These are phyloP conservation scores for Acleris sparsana DNA, from an alignment of 2,888 invertebrate species.

Conservation along the genomic window DNA sequence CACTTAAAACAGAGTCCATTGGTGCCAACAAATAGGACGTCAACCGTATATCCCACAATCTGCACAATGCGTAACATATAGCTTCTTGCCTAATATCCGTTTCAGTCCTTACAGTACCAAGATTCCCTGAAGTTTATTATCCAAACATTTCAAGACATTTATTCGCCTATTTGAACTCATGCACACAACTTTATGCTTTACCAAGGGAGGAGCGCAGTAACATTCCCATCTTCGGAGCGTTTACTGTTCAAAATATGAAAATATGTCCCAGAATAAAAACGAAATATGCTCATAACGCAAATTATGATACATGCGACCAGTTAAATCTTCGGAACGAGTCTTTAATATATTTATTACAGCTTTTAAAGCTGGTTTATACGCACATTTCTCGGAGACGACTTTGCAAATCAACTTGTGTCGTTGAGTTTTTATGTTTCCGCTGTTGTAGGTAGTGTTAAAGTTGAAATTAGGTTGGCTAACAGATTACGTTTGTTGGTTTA, in stretches of 20 bases:
- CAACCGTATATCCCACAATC: no score
- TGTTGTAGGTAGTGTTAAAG: not conserved
- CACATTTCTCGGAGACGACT: conserved; percentile 10
- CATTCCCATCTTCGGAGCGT: not conserved
- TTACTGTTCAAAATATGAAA: conserved; percentile 1
- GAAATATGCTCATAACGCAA: conserved; percentile 8
- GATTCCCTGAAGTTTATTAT: no score
- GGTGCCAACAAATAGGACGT: no score
- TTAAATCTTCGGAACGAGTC: conserved; percentile 4
- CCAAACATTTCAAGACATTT: no score
- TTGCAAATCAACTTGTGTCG: not conserved
- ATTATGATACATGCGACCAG: conserved; percentile 9
- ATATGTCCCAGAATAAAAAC: conserved; percentile 5
- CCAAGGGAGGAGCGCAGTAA: not conserved
- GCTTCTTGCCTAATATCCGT: no score
- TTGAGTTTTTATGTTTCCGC: not conserved
- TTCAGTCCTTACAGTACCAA: no score
- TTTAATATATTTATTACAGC: conserved; percentile 14
- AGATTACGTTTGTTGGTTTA: not conserved
- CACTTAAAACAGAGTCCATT: no score
- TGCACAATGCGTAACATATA: no score
- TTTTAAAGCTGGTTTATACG: conserved; percentile 19
- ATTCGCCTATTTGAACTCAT: not conserved
- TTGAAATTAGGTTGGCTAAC: not conserved
- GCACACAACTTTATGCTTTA: not conserved